phyloP scores from a whole-genome alignment of 2,888 invertebrate genomes.

The Bursaphelenchus okinawaensis region DNA sequence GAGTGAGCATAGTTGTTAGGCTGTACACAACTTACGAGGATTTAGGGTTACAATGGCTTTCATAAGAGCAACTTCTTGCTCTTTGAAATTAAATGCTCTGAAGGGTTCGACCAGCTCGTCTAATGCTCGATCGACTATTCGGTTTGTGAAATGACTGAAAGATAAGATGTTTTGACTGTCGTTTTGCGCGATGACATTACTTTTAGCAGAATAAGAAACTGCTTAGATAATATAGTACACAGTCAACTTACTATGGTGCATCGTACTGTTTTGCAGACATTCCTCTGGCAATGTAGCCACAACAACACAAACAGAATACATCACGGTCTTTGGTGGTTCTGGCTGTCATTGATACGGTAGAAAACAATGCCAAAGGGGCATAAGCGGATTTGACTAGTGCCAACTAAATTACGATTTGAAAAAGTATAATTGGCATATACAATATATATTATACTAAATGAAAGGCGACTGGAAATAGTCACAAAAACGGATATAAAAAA shows the following conservation, averaged over 20 bases:
- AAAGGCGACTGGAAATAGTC: background rate
- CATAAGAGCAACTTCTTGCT: slow-evolving; percentile 50
- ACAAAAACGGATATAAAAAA: background rate
- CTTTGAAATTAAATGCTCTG: slow-evolving; percentile 47
- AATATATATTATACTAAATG: background rate
- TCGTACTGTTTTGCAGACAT: background rate
- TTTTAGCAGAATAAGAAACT: too few relatives aligned
- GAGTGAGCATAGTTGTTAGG: too few relatives aligned
- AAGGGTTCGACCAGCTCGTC: slow-evolving; percentile 54
- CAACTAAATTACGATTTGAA: slow-evolving; percentile 39
- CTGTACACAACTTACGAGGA: slow-evolving; percentile 37
- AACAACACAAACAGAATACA: slow-evolving; percentile 46
- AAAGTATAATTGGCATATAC: too few relatives aligned
- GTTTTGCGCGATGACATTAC: too few relatives aligned
- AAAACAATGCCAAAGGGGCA: slow-evolving; percentile 51
- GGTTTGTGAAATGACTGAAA: slow-evolving; percentile 53
- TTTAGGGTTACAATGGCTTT: slow-evolving; percentile 54
- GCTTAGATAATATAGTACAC: too few relatives aligned
- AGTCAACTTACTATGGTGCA: background rate
- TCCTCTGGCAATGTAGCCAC: slow-evolving; percentile 42
- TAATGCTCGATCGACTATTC: slow-evolving; percentile 45
- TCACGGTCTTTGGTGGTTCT: slow-evolving; percentile 37
- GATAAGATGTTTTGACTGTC: background rate
- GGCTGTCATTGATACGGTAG: slow-evolving; percentile 33
- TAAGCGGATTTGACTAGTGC: slow-evolving; percentile 48